phyloP scores from a whole-genome alignment of 35 echinoderm and acorn worm genomes.

The Stichopus chloronotus region DNA sequence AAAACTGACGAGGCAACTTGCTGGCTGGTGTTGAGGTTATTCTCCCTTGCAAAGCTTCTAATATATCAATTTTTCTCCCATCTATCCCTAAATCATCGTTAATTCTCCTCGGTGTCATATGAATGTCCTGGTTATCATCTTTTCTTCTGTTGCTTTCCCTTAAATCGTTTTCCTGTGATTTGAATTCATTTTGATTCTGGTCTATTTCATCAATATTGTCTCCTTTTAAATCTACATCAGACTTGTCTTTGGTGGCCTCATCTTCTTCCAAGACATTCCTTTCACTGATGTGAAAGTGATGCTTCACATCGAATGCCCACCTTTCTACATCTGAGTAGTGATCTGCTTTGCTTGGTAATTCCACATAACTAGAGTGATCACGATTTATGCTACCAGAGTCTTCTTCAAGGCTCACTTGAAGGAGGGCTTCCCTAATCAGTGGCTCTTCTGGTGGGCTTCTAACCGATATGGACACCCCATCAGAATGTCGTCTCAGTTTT shows the following conservation, averaged over 20 bases:
- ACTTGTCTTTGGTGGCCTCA: not conserved
- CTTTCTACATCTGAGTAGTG: constrained; percentile 41
- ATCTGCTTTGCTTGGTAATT: constrained; percentile 1
- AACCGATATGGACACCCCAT: constrained; percentile 20
- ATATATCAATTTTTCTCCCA: constrained; percentile 38
- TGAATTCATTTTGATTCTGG: constrained; percentile 1
- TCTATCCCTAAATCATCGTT: not conserved
- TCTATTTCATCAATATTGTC: not conserved
- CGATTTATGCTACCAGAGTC: not conserved
- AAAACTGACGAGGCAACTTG: constrained; percentile 72
- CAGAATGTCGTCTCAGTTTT: constrained; percentile 43
- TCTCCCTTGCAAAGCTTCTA: constrained; percentile 15
- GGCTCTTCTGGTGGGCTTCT: constrained; percentile 46
- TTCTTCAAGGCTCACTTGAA: constrained; percentile 25
- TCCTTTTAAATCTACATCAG: not conserved
- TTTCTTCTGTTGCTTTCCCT: not conserved
- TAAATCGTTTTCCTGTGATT: not conserved
- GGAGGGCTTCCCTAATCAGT: constrained; percentile 38
- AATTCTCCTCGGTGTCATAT: not conserved
- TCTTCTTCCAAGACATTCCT: not conserved
- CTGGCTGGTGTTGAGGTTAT: constrained; percentile 87
- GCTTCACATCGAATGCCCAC: constrained; percentile 49
- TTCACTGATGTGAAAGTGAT: constrained; percentile 18
- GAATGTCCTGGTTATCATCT: not conserved
- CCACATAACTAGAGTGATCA: not conserved